Conservation (phyloP, 2,888 invertebrate species). For the Coenonympha glycerion region DNA sequence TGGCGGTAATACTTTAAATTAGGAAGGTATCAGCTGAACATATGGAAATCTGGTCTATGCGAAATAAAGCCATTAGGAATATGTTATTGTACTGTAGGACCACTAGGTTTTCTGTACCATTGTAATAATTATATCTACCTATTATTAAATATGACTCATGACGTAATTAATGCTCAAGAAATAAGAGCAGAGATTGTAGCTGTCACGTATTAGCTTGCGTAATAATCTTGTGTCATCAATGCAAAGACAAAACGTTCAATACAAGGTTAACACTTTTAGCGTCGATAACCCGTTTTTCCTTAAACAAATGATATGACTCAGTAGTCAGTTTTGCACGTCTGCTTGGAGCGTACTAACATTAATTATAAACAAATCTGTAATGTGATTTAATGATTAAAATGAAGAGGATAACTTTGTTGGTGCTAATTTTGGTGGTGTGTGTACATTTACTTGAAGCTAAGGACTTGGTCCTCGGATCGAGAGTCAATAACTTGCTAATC, state of each 20-base stretch:
- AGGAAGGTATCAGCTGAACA: too few species aligned
- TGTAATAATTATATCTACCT: too few species aligned
- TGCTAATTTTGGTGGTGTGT: conserved; percentile 44
- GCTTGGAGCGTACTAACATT: conserved; percentile 32
- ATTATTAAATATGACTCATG: too few species aligned
- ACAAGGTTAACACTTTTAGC: conserved; percentile 45
- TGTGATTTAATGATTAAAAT: conserved; percentile 39
- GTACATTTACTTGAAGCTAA: conserved; percentile 46
- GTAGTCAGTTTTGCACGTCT: conserved; percentile 25
- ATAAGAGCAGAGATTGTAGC: neutral
- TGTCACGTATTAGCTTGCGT: too few species aligned
- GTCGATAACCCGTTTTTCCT: conserved; percentile 40
- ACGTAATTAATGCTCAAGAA: too few species aligned
- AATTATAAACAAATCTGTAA: conserved; percentile 28
- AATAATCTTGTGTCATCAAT: neutral
- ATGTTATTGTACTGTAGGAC: too few species aligned
- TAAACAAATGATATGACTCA: conserved; percentile 27
- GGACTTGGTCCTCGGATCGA: conserved; percentile 54
- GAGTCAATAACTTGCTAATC: conserved; percentile 58
- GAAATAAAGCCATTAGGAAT: too few species aligned
- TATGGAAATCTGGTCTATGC: too few species aligned
- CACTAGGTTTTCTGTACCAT: too few species aligned
- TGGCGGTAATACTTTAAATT: too few species aligned
- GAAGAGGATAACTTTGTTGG: conserved; percentile 41
- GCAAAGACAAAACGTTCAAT: conserved; percentile 10